Percentiles rank a stretch among this genome's conserved stretches.
These are phyloP conservation scores for Calyptommatus sinebrachiatus DNA, from an alignment of 2,113 vertebrate genomes.

Conservation along the genomic window DNA sequence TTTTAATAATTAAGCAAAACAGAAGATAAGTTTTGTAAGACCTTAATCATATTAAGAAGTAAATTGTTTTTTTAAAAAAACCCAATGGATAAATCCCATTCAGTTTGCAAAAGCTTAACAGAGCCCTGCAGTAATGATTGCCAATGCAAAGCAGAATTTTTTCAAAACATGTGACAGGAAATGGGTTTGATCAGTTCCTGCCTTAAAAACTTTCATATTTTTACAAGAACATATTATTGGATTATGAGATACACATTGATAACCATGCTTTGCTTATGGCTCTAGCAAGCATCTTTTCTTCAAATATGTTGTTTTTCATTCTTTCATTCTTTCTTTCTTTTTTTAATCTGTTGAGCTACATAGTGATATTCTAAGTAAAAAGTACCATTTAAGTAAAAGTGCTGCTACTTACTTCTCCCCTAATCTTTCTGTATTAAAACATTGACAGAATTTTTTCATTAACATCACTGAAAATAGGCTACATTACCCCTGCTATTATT, in stretches of 20 bases:
- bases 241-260: not conserved
- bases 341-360: constrained; percentile 11
- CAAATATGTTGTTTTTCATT: not conserved
- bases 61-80: too few relatives aligned
- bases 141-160: too few relatives aligned
- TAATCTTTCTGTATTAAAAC: not conserved
- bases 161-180: too few relatives aligned
- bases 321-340: not conserved
- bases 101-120: not conserved
- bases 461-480: not conserved
- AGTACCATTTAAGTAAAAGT: not conserved
- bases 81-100: not conserved
- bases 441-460: not conserved
- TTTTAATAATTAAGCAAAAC: not conserved
- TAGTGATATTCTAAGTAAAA: not conserved
- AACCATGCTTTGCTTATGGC: constrained; percentile 23
- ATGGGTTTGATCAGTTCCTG: not conserved
- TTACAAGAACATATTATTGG: not conserved
- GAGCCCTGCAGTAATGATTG: too few relatives aligned
- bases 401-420: not conserved
- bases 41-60: not conserved
- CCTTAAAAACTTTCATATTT: not conserved
- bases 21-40: not conserved
- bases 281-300: constrained; percentile 27
- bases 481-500: too few relatives aligned